phyloP scores from a whole-genome alignment of 1,140 invertebrate genomes.

The Tetramorium parvispinum region DNA sequence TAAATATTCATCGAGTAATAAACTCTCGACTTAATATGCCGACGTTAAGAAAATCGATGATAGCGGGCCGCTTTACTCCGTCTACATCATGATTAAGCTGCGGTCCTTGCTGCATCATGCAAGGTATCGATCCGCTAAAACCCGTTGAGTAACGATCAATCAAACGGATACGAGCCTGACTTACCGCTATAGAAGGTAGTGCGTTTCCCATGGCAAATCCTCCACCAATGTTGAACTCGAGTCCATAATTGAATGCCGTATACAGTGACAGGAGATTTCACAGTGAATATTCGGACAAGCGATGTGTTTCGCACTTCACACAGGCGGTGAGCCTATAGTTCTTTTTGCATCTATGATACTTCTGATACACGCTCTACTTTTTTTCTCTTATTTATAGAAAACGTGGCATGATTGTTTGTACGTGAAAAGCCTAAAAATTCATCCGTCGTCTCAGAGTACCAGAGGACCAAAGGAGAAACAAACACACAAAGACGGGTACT shows the following conservation, averaged over 20 bases:
- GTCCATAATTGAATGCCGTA: conserved; percentile 56
- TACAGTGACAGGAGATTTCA: conserved; percentile 26
- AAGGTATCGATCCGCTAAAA: conserved; percentile 52
- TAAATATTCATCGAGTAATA: conserved; percentile 56
- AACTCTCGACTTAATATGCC: conserved; percentile 38
- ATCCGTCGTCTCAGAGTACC: background rate
- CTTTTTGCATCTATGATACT: background rate
- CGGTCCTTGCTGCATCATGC: conserved; percentile 38
- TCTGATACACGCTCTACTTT: background rate
- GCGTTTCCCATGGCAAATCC: conserved; percentile 42
- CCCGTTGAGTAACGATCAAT: conserved; percentile 59
- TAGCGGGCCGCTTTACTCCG: conserved; percentile 18
- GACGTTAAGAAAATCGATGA: conserved; percentile 49
- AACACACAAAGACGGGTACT: background rate
- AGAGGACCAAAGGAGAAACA: background rate
- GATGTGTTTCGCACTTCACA: background rate
- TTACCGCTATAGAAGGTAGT: conserved; percentile 55
- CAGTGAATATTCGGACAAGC: conserved; percentile 7
- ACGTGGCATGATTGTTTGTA: background rate
- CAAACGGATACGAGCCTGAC: conserved; percentile 54
- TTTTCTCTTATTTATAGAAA: background rate
- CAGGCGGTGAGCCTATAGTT: background rate
- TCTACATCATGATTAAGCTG: conserved; percentile 45
- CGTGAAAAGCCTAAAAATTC: background rate
- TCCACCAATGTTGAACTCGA: conserved; percentile 46